Evolutionary conservation across 2,888 invertebrate genomes (phyloP), one percentile per base, ranked within the genome.

Genomic region (Conchocele bisecta): DNA sequence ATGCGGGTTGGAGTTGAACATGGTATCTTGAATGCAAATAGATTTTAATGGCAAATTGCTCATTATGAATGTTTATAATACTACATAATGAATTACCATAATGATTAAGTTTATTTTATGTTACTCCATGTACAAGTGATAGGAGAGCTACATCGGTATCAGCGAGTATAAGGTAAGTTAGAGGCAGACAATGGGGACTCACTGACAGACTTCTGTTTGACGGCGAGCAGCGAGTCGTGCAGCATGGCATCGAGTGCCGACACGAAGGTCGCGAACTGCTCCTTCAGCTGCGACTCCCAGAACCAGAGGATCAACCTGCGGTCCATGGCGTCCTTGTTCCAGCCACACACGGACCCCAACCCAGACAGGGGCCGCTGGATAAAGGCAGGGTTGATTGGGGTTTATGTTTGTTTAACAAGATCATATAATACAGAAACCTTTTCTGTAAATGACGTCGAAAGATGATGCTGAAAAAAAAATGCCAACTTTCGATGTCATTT

Each of bases 221-320:
- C 95, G 0, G 94, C 93, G 59, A 96, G 95, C 0, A 97, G 94
- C 0, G 95, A 94, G 86, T 97, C 96, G 65, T 95, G 94, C 0
- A 95, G 94, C 68, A 96, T 94, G 50, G 93, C 81, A 89, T 89
- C 80, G 11, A 75, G 68, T 24, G 28, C 42, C 20, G 6, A 46
- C 9, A 97, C 93, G 88, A 95, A 97, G 1, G 92, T 92, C 81
- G 92, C 83, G 91, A 96, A 97, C 31, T 93, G 92, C 76, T 95
- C 94, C 89, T 96, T 97, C 1, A 99, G 91, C 85, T 96, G 95
- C 87, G 95, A 95, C 90, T 99, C 99, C 91, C 95, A 98, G 86
- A 95, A 94, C 98, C 98, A 99, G 61, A 91, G 53, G 33, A 92
- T 41, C 51, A 92, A 83, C 37, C 85, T 81, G 53, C 81, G 87